A percentile compares a stretch with the other conserved stretches of the same genome.
phyloP scores from a whole-genome alignment of 2,888 invertebrate genomes.

The Synanthedon vespiformis region DNA sequence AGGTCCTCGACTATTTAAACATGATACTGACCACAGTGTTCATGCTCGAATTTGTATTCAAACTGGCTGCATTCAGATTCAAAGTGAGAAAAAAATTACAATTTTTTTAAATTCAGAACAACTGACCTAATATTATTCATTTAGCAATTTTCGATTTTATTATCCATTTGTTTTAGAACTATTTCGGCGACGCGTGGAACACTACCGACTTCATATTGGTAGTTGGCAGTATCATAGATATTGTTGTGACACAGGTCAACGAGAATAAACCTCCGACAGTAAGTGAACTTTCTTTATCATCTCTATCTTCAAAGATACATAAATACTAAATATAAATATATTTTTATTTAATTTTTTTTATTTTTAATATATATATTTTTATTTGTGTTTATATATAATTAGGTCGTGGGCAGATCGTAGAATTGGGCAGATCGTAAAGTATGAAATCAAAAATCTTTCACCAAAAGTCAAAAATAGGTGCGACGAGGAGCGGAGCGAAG shows the following conservation, averaged over 20 bases:
- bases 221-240: slow-evolving; percentile 95
- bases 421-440: too few relatives aligned
- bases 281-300: too few relatives aligned
- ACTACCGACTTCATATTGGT: slow-evolving; percentile 97
- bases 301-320: too few relatives aligned
- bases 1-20: slow-evolving; percentile 90
- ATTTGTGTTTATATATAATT: too few relatives aligned
- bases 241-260: slow-evolving; percentile 94
- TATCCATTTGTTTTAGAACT: slow-evolving; percentile 76
- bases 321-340: too few relatives aligned
- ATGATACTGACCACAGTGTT: slow-evolving; percentile 98
- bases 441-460: too few relatives aligned
- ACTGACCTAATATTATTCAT: too few relatives aligned
- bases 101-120: not conserved
- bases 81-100: slow-evolving; percentile 73
- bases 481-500: too few relatives aligned
- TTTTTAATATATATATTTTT: too few relatives aligned
- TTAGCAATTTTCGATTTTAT: slow-evolving; percentile 35
- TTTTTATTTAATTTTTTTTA: too few relatives aligned
- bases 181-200: slow-evolving; percentile 98
- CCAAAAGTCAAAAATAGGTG: too few relatives aligned
- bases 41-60: slow-evolving; percentile 97
- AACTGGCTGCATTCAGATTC: slow-evolving; percentile 95
- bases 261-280: slow-evolving; percentile 56
- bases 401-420: too few relatives aligned